Base-by-base conservation (phyloP, 2,888 invertebrate genomes). In the Dasysyrphus albostriatus region DNA sequence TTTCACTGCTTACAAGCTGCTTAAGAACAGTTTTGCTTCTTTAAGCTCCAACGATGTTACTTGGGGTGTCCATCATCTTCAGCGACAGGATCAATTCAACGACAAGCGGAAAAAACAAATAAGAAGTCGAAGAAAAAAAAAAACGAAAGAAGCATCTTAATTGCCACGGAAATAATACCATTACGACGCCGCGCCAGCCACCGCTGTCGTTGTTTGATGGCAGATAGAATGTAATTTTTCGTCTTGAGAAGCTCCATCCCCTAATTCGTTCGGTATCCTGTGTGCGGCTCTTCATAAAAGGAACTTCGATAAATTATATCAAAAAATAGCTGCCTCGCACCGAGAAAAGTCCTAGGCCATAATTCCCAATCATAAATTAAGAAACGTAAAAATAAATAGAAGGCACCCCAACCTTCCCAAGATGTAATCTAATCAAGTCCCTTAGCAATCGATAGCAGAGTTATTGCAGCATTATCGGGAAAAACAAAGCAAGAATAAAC, bases 311-410 rank as follows among this genome's bases (percentile, higher is more conserved):
- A 77, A 85, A 77, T 85, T 85, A 73, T 77, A 82, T 63, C 72
- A 81, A 77, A 70, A 77, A 32, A 32, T 32, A 73, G 58, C n/a
- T 69, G 65, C 69, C 59, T 69, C 85, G 58, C 72, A 81, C 73
- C 81, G 51, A 69, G 81, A 67, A 73, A 69, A 56, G 24, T 24
- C 24, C 24, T 24, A 24, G 73, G 24, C 69, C 82, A 78, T 82
- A 81, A 82, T 78, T 87, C 78, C 78, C 32, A 78, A 78, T 82
- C 85, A 87, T 87, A 87, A 87, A 87, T 87, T 87, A 82, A 78
- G 69, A 44, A 78, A 70, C 73, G 49, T 59, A 49, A 58, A 58
- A 82, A 56, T 24, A 14, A 24, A 24, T 2, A 24, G 42, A 61
- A 61, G 24, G 8, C 39, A 12, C 7, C 7, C 29, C 44, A 42